Base-by-base conservation (phyloP, 1,140 invertebrate species). In the Hyles vespertilio region DNA sequence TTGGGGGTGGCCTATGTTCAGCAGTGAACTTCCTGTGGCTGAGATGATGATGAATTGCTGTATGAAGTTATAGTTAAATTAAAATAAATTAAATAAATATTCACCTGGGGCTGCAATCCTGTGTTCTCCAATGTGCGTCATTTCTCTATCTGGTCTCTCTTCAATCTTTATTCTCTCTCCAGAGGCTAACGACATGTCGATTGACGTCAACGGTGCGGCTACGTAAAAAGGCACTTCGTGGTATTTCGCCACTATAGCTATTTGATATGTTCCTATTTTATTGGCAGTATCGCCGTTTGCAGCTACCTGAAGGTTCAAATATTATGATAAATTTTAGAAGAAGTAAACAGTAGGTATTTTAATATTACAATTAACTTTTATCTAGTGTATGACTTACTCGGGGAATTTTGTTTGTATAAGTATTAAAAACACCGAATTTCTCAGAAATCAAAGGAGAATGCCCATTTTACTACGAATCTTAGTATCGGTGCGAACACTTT, bases 251-350 rank as follows among this genome's bases (percentile, higher is more conserved):
- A 96, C 89, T 47, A 99, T 94, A 1, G 98, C 97, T 75, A 99
- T 94, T 93, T 98, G 96, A 85, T 99, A 99, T 12, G 98, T 99
- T 65, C 98, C 98, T 82, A 99, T 98, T 93, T 99, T 99, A 83
- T 99, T 99, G 1, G 98, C 98, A 2, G 98, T 99, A 84, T 99
- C 98, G 2, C 98, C 98, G 90, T 99, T 99, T 2, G 93, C 92
- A 10, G 95, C 97, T 33, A 98, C 92, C 92, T 93, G 57, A 9
- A 69, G 67, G 56, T 52, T 40, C 4, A 40, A 40, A 22, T 22
- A 22, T 22, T 22, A 22, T 22, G 22, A 22, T 22, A 22, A 22
- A 22, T 22, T 22, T 22, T 22, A 22, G 22, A 22, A 22, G 22
- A 0, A 22, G 22, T 22, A 22, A 22, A 22, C 22, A 22, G 22